Evolutionary conservation across 2,113 vertebrate genomes (phyloP).

Genomic region (Indicator indicator): DNA sequence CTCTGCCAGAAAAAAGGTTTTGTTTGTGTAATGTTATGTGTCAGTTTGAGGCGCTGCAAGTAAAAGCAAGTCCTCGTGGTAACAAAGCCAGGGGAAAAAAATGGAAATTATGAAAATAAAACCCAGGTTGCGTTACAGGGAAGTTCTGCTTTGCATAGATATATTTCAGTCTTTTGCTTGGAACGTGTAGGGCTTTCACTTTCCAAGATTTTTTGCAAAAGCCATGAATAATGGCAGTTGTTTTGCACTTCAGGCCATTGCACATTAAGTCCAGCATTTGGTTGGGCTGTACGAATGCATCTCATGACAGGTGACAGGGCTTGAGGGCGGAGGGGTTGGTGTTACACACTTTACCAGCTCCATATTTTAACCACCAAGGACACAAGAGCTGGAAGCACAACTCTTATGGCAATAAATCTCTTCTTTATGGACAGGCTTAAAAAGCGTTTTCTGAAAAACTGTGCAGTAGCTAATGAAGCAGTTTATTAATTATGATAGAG

Average conservation of each 20-base stretch:
- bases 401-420: background rate
- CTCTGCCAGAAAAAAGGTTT: background rate
- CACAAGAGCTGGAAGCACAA: background rate
- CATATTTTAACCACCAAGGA: background rate
- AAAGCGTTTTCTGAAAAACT: slow-evolving; percentile 28
- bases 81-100: background rate
- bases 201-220: slow-evolving; percentile 61
- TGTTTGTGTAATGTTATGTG: background rate
- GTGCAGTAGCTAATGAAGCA: slow-evolving; percentile 28
- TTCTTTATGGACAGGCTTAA: background rate
- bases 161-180: slow-evolving; percentile 53
- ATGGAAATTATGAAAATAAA: slow-evolving; percentile 42
- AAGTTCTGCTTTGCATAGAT: slow-evolving; percentile 53
- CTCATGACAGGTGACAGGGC: background rate
- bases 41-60: slow-evolving; percentile 13
- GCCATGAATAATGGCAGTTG: slow-evolving; percentile 35
- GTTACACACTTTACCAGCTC: background rate
- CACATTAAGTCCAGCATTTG: background rate
- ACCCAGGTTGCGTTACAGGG: background rate
- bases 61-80: slow-evolving; percentile 13
- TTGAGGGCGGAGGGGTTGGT: background rate
- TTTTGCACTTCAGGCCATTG: slow-evolving; percentile 17
- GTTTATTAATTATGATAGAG: slow-evolving; percentile 50
- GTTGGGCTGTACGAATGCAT: background rate
- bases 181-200: slow-evolving; percentile 54